These are phyloP conservation scores for Bombus balteatus DNA, from an alignment of 1,140 invertebrate species.

Conservation along the genomic window DNA sequence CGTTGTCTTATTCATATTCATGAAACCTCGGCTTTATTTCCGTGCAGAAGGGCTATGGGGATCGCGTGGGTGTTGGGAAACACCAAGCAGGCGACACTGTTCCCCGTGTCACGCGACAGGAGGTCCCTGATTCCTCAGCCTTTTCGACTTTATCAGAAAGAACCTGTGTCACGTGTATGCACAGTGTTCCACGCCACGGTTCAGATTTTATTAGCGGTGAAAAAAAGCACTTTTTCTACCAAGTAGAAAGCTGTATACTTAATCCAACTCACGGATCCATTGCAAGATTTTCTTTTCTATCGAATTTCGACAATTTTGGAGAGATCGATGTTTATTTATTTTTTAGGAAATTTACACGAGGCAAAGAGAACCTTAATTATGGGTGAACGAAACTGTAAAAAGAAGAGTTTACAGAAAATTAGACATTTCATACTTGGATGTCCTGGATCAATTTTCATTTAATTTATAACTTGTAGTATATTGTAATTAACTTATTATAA, in stretches of 20 bases:
- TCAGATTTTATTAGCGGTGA: neutral
- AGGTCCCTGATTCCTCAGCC: slow-evolving; percentile 49
- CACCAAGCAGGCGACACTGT: slow-evolving; percentile 59
- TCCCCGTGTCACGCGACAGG: slow-evolving; percentile 60
- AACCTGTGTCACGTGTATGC: slow-evolving; percentile 1
- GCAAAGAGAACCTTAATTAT: no score
- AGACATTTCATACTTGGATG: no score
- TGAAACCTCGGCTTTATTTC: slow-evolving; percentile 51
- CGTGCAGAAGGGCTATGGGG: neutral
- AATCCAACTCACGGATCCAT: neutral
- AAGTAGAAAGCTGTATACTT: neutral
- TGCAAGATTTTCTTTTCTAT: neutral
- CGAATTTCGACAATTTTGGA: neutral
- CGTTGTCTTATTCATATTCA: slow-evolving; percentile 57
- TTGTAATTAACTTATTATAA: no score
- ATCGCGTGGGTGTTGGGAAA: slow-evolving; percentile 58
- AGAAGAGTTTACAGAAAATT: no score
- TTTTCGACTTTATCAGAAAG: slow-evolving; percentile 57
- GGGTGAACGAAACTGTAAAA: no score
- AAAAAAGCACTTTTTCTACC: neutral
- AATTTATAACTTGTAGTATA: no score
- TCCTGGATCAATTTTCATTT: no score
- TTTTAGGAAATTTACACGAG: no score
- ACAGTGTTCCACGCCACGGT: neutral
- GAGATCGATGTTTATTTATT: no score